A percentile compares a stretch with the other conserved stretches of the same genome.
Conservation (phyloP, 2,888 invertebrate species). For the Cataglyphis livida region DNA sequence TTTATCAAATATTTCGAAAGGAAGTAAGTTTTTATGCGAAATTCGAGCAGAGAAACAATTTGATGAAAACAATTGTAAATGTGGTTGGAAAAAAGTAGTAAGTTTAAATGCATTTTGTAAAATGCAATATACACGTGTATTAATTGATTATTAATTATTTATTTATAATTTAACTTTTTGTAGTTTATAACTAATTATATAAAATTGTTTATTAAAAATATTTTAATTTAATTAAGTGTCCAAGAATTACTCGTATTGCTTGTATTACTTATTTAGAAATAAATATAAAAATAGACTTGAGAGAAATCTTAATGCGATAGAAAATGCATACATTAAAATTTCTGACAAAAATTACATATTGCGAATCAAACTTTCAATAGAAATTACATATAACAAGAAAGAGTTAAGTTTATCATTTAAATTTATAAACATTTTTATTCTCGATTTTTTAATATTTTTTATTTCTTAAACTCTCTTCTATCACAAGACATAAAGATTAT, state of each 20-base stretch:
- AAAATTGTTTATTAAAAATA: background rate
- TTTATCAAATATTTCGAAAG: conserved; percentile 76
- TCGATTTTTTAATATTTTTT: too few relatives aligned
- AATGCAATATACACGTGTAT: background rate
- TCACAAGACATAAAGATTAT: too few relatives aligned
- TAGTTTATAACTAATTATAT: background rate
- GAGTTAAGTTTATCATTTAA: too few relatives aligned
- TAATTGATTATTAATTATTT: background rate
- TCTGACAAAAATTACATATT: too few relatives aligned
- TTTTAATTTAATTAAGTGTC: background rate
- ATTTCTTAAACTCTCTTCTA: too few relatives aligned
- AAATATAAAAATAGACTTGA: too few relatives aligned
- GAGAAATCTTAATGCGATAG: too few relatives aligned
- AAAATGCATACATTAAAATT: too few relatives aligned
- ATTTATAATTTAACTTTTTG: background rate
- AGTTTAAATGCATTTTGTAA: conserved; percentile 32
- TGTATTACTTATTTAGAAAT: background rate
- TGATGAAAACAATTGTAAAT: conserved; percentile 84
- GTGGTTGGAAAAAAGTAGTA: conserved; percentile 87
- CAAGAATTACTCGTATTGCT: background rate
- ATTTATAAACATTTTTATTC: too few relatives aligned
- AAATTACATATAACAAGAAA: too few relatives aligned
- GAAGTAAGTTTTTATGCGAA: conserved; percentile 87
- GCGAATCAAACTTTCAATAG: too few relatives aligned
- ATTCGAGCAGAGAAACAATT: conserved; percentile 69